Base-by-base conservation (phyloP, 1,140 invertebrate species). In the Aradophagus sp. region DNA sequence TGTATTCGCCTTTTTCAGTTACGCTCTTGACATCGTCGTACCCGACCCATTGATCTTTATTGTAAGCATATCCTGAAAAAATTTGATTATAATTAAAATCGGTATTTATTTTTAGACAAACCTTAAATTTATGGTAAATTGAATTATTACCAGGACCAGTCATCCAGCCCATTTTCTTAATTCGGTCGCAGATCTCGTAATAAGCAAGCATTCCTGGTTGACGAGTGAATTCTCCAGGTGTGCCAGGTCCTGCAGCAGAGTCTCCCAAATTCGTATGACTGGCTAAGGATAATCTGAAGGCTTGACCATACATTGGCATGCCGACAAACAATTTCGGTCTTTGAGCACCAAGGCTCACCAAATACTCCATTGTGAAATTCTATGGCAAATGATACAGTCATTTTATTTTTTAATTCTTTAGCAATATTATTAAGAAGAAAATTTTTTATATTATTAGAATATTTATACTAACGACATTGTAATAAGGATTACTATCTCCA, bases 201-300 rank as follows among this genome's bases (percentile, higher is more conserved):
- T 95, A 96, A 1, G 93, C 89, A 50, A 97, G 83, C 91, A 96
- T 95, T 69, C 96, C 96, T 0, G 93, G 91, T 83, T 97, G 95
- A 41, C 90, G 90, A 0, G 96, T 97, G 59, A 91, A 92, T 68
- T 94, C 91, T 2, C 96, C 96, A 1, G 93, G 86, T 15, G 87
- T 85, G 1, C 95, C 95, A 1, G 93, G 91, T 27, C 93, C 90
- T 4, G 86, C 86, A 20, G 92, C 87, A 7, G 88, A 73, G 14
- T 86, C 82, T 1, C 82, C 84, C 0, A 87, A 78, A 2, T 82
- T 78, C 0, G 79, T 73, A 16, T 90, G 87, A 59, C 83, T 86
- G 5, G 83, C 62, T 0, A 78, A 71, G 0, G 87, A 86, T 7
- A 98, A 80, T 27, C 90, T 91, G 74, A 93, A 98, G 20, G 89